These are phyloP conservation scores for Chrosomus eos DNA, from an alignment of 2,797 vertebrate genomes.

Conservation along the genomic window DNA sequence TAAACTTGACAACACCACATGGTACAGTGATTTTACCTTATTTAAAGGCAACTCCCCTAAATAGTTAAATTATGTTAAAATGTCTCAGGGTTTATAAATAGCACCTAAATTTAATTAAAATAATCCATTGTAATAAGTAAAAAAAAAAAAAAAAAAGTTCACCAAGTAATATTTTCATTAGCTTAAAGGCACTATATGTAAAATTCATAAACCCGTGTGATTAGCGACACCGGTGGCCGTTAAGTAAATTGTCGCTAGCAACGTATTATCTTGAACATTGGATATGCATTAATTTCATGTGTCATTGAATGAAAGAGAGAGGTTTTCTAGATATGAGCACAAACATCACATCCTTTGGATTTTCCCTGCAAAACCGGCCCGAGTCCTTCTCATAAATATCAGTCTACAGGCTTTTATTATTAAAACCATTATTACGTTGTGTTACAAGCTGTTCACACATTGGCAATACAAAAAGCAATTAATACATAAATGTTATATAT, in stretches of 20 bases:
- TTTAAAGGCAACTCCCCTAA: neutral
- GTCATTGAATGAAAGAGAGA: no score
- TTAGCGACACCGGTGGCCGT: no score
- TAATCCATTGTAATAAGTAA: neutral
- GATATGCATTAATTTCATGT: no score
- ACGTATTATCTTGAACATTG: no score
- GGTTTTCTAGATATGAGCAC: no score
- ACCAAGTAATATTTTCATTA: neutral
- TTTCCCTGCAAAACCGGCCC: no score
- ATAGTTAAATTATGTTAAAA: neutral
- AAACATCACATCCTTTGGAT: no score
- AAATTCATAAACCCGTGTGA: neutral
- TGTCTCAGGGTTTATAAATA: neutral
- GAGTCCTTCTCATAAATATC: no score
- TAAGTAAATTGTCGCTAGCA: no score
- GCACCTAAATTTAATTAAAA: neutral
- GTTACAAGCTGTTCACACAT: neutral
- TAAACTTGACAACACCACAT: neutral
- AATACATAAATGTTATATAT: neutral
- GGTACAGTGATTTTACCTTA: neutral
- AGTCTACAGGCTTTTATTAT: no score
- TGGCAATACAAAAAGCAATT: neutral
- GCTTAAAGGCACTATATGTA: neutral
- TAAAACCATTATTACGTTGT: no score
- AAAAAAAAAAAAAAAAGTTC: neutral